Evolutionary conservation across 2,888 invertebrate genomes (phyloP), one percentile per base, ranked within the genome.

Genomic region (Pseudococcus longispinus): DNA sequence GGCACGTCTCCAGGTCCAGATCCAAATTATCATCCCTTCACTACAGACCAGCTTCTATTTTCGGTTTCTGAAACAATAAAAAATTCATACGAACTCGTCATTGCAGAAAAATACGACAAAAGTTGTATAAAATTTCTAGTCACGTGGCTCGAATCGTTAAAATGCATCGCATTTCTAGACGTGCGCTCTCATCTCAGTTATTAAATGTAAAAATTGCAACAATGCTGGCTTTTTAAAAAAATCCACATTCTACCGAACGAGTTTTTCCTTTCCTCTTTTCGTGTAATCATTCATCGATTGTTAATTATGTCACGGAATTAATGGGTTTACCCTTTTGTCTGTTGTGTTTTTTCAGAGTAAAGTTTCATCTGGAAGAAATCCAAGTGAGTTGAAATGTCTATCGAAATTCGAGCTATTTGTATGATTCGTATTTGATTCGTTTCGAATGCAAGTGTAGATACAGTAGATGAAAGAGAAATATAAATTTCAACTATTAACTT

Each of bases 331-430:
- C 55, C 42, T 42, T 85, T 42, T 85, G 18, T 70, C 20, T 26
- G 26, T 85, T 44, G n/a, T n/a, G n/a, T 85, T 37, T 65, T 70
- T 70, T 42, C 85, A 85, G 85, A 85, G n/a, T 26, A 85, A 85
- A 85, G 20, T 65, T 84, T 42, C 84, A 42, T 23, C 18, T 60
- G 85, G 85, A 85, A 42, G 65, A 74, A 65, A 44, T 70, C 65
- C 85, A 65, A 85, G 85, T 85, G 44, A 85, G 85, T 85, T 42
- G 65, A 32, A 44, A 65, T 42, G 15, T 42, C 23, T 84, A 60
- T 84, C n/a, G 11, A 70, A 70, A 80, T 80, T 80, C 11, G 29
- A 42, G 42, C 42, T 80, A 80, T 74, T 74, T 9, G 42, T 80
- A 42, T 20, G 77, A 80, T 80, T 42, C 77, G 42, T 70, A 29